Evolutionary conservation across 2,888 invertebrate genomes (phyloP), one percentile per base, ranked within the genome.

Genomic region (Oxytorus armatus): DNA sequence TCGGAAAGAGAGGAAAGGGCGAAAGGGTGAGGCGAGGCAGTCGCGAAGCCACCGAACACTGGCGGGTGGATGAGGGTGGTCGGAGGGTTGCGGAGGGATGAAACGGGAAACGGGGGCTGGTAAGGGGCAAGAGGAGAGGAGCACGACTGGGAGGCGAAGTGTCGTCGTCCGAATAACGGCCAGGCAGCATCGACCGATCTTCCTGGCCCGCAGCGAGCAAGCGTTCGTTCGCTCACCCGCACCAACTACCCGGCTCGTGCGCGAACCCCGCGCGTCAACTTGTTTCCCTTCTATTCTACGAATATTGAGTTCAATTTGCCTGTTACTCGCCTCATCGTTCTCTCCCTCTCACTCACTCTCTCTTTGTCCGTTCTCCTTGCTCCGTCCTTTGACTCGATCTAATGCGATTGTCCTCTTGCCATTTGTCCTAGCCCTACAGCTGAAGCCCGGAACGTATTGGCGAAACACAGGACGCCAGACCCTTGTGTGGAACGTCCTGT

Each of bases 81-180:
- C 10, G n/a, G 57, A 25, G 42, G n/a, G n/a, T n/a, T 10, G 23
- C 84, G 83, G 81, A 83, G 84, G 76, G 82, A 76, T 77, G 77
- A 73, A 74, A 78, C 78, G 51, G 79, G 49, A 75, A 68, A 75
- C 65, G 78, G 85, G 85, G 84, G 87, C 84, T 66, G 82, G 80
- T 78, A 80, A 83, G 83, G 78, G 69, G 77, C 36, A 73, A 77
- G 83, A 75, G 77, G 68, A 76, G 79, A 66, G 77, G 74, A 82
- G 80, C 87, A 86, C 87, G 87, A 87, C 89, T 86, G 90, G 90
- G 89, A 89, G 90, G 91, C 90, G 89, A 91, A 91, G 91, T 92
- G 92, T 92, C 92, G 92, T 92, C 91, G 92, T 91, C 92, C 92
- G 92, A 92, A 92, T 92, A 92, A 92, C 91, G 92, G 92, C 90